These are phyloP conservation scores for Acromyrmex heyeri DNA, from an alignment of 1,140 invertebrate genomes.

Conservation along the genomic window DNA sequence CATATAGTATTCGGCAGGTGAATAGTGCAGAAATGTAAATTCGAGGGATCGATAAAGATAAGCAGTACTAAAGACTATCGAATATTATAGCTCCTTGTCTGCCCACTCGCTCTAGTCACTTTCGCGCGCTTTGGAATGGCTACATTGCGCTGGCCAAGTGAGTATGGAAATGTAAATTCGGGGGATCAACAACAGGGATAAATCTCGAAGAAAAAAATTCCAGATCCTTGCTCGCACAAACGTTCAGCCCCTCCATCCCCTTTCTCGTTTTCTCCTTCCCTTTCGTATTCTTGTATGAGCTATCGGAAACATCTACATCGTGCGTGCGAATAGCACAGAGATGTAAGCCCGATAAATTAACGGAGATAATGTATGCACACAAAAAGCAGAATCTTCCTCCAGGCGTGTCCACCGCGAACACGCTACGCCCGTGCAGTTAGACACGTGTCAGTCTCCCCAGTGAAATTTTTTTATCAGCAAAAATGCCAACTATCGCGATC, in stretches of 20 bases:
- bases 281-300: not conserved
- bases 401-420: conserved; percentile 50
- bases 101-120: conserved; percentile 47
- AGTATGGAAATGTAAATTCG: conserved; percentile 59
- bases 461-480: conserved; percentile 4
- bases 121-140: conserved; percentile 17
- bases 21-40: conserved; percentile 55
- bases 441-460: conserved; percentile 43
- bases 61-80: conserved; percentile 43
- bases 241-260: not conserved
- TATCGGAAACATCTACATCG: conserved; percentile 49
- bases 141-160: conserved; percentile 36
- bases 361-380: conserved; percentile 47
- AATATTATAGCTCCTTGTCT: conserved; percentile 27
- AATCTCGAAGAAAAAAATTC: conserved; percentile 33
- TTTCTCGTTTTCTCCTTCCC: not conserved
- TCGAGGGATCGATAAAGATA: conserved; percentile 45
- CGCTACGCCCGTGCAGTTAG: conserved; percentile 36
- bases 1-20: conserved; percentile 28
- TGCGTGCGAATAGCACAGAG: conserved; percentile 50
- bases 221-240: conserved; percentile 23
- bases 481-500: conserved; percentile 8
- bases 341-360: conserved; percentile 55
- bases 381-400: conserved; percentile 40
- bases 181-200: conserved; percentile 34